Percentiles rank a stretch among this genome's conserved stretches.
Evolutionary conservation across 2,888 invertebrate genomes (phyloP).

Genomic region (Clistopyga incitator): DNA sequence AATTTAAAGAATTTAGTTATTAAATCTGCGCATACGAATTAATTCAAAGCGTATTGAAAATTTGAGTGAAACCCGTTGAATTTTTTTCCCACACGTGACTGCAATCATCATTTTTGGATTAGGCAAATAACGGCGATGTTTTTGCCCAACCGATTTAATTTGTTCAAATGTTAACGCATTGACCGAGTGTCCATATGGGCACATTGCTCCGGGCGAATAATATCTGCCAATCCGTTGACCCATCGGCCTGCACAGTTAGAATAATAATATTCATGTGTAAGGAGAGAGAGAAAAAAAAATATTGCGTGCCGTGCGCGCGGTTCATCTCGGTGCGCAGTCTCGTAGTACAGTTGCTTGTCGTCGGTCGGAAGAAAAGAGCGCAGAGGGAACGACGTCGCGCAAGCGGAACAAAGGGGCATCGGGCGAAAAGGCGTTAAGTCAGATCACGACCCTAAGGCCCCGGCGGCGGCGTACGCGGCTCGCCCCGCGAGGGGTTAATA

Average conservation of each 20-base stretch:
- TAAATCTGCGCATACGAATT: no score
- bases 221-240: constrained; percentile 38
- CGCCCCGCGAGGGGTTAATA: constrained; percentile 77
- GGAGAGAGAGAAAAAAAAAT: constrained; percentile 17
- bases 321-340: constrained; percentile 24
- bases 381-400: constrained; percentile 11
- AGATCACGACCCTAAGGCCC: constrained; percentile 77
- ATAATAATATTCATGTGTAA: constrained; percentile 43
- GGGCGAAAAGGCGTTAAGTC: constrained; percentile 82
- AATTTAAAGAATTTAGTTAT: no score
- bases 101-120: not conserved
- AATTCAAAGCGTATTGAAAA: not conserved
- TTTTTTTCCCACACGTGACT: constrained; percentile 18
- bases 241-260: constrained; percentile 35
- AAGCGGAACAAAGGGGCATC: constrained; percentile 60
- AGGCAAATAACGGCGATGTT: not conserved
- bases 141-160: not conserved
- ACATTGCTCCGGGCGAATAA: constrained; percentile 1
- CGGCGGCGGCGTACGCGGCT: constrained; percentile 53
- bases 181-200: not conserved
- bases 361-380: constrained; percentile 33
- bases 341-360: constrained; percentile 4
- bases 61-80: not conserved
- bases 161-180: not conserved
- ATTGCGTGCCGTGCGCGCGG: constrained; percentile 33